Conservation (phyloP, 2,888 invertebrate genomes). For the Oligia latruncula region DNA sequence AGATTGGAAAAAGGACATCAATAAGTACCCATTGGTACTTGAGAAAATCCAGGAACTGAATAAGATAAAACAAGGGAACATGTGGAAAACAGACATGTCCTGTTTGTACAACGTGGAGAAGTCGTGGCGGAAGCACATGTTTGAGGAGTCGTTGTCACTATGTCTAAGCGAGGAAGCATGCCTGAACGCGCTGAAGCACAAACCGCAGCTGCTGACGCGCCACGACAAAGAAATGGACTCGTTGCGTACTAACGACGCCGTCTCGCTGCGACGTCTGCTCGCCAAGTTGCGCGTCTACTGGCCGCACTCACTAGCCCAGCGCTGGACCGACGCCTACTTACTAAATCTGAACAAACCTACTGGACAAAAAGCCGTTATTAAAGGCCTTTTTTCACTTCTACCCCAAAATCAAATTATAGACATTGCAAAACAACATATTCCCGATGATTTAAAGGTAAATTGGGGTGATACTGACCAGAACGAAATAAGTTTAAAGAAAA, state of each 20-base stretch:
- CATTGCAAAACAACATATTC: conserved; percentile 74
- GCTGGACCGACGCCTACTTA: conserved; percentile 70
- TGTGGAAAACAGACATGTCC: conserved; percentile 67
- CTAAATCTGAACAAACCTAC: conserved; percentile 68
- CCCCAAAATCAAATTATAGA: conserved; percentile 69
- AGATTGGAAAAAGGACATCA: conserved; percentile 78
- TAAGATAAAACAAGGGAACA: conserved; percentile 69
- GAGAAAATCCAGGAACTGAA: conserved; percentile 72
- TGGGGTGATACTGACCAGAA: conserved; percentile 74
- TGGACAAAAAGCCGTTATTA: conserved; percentile 71
- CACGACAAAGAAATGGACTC: conserved; percentile 68
- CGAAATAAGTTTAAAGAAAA: conserved; percentile 74
- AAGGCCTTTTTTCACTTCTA: conserved; percentile 74
- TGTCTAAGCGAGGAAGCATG: conserved; percentile 72
- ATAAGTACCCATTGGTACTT: conserved; percentile 68
- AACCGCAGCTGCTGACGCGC: conserved; percentile 73
- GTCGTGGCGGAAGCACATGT: conserved; percentile 77
- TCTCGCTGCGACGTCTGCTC: conserved; percentile 69
- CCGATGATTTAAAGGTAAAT: conserved; percentile 75
- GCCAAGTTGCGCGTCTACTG: conserved; percentile 79
- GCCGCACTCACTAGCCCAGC: conserved; percentile 74
- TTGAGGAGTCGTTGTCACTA: conserved; percentile 77
- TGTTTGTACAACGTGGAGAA: conserved; percentile 75
- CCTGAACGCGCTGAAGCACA: conserved; percentile 81
- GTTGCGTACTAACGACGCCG: conserved; percentile 69